Conservation (phyloP, 2,113 vertebrate species). For the Athene noctua region DNA sequence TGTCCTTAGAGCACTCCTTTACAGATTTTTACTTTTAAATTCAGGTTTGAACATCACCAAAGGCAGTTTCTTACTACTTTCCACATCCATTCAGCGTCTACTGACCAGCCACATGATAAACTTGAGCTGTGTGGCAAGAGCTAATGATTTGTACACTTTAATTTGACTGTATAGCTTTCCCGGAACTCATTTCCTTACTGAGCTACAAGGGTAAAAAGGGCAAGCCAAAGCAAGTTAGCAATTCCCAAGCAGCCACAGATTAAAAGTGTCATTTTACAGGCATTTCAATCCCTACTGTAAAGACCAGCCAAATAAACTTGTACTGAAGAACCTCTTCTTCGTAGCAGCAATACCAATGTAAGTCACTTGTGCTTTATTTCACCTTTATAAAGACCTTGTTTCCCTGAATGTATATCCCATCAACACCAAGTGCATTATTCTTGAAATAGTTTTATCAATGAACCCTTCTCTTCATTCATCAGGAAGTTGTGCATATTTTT, state of each 20-base stretch:
- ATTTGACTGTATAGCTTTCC: slow-evolving; percentile 19
- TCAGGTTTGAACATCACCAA: background rate
- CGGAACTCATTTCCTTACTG: slow-evolving; percentile 19
- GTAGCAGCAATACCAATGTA: background rate
- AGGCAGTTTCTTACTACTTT: background rate
- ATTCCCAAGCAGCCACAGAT: background rate
- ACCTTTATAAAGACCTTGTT: background rate
- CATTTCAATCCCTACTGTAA: background rate
- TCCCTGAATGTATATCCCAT: background rate
- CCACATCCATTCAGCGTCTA: background rate
- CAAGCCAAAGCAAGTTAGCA: background rate
- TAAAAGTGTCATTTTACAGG: background rate
- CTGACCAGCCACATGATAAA: background rate
- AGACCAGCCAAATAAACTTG: background rate
- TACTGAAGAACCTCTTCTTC: background rate
- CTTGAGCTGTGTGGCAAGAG: background rate
- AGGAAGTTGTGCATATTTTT: background rate
- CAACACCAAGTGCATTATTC: background rate
- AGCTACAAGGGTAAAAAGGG: background rate
- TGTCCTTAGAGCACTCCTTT: background rate
- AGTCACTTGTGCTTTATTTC: background rate
- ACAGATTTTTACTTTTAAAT: background rate
- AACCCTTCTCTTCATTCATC: background rate
- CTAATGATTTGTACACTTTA: slow-evolving; percentile 52
- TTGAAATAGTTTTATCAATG: background rate